Base-by-base conservation (phyloP, 2,888 invertebrate species). In the Pollenia amentaria region DNA sequence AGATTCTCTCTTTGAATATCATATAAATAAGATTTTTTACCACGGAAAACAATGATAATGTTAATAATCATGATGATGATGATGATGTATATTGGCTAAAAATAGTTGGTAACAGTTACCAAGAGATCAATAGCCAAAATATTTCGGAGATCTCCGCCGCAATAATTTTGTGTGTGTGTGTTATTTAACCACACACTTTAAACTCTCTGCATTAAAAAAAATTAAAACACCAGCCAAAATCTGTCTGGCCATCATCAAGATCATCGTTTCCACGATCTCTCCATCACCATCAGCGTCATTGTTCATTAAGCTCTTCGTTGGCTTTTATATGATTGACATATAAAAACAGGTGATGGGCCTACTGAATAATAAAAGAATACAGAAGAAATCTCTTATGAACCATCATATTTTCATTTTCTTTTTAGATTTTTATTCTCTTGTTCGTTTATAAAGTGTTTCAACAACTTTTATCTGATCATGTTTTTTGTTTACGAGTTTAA, bases 101-200 rank as follows among this genome's bases (percentile, higher is more conserved):
- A 69, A 76, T 73, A 83, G 60, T 77, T 77, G 84, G 80, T 77
- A 64, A 84, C 76, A 80, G 87, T 87, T 87, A 84, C 60, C 60
- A 70, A 46, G 29, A 29, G 44, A 69, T 62, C 73, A 82, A 78
- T 67, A 70, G 67, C 65, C 57, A 76, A 79, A 67, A 10, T 2
- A 78, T 78, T 40, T 48, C 46, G 29, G 11, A 44, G 29, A 72
- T 7, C 40, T 48, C 62, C 53, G 46, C 53, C 53, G 64, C 51
- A 77, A 65, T n/a, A 40, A 21, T 16, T 44, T 51, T 40, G 40
- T 62, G n/a, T 1, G 10, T 29, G 10, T 21, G 40, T 64, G 2
- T 42, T 10, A 6, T 18, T 40, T 62, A n/a, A 21, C 18, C 12
- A 48, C 3, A 40, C 38, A 16, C n/a, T 42, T 76, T 51, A 11